Evolutionary conservation across 1,140 invertebrate genomes (phyloP), one percentile per base, ranked within the genome.

Genomic region (Ceratitis capitata): DNA sequence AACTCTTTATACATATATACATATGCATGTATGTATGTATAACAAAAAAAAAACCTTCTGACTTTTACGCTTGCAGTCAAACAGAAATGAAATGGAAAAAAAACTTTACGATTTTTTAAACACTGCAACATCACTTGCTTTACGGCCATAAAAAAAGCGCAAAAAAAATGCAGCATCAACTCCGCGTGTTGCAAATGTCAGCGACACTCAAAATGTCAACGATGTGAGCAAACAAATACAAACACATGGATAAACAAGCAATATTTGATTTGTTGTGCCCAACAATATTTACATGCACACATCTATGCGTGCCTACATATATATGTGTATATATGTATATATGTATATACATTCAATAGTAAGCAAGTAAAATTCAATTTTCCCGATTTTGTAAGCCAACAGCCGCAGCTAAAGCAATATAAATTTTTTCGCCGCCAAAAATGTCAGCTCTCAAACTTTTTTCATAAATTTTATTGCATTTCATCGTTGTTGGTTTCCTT

Each of bases 151-250:
- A 69, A 35, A 23, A 35, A 14, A 35, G 14, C 4, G 16, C 2
- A 47, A 26, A 74, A 78, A 39, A 42, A 78, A 12, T 32, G 26
- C 64, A 74, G 29, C 64, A 42, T 45, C 39, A 74, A 74, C 16
- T 45, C 64, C n/a, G 39, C 64, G 69, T 39, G 19, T 19, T 39
- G 69, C 45, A 78, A 78, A 78, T 78, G 69, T 45, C 69, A 78
- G n/a, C 69, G 69, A 78, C 69, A 78, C 69, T 78, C 69, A 78
- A 78, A 78, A 78, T 78, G 39, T 47, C 69, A 78, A 78, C 69
- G 32, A 45, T 5, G 69, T 14, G 32, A 2, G 32, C n/a, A 74
- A 12, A 74, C 39, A 45, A n/a, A 74, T 9, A 74, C 19, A 23
- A 45, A 39, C 19, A 78, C 10, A 42, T 23, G 39, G 6, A 23